Evolutionary conservation across 2,888 invertebrate genomes (phyloP).

Genomic region (Apodemia zela): DNA sequence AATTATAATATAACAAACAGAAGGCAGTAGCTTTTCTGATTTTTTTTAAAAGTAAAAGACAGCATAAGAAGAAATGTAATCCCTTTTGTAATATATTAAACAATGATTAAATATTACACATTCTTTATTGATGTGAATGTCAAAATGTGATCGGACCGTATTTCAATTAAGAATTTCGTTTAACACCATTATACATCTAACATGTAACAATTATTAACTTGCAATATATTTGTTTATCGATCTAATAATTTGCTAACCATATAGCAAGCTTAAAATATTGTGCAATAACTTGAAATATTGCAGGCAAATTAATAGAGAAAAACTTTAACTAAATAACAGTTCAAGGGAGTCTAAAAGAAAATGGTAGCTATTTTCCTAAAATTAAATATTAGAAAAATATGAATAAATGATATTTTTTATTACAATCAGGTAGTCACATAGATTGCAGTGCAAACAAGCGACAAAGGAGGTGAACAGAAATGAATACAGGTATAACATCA

Average conservation of each 20-base stretch:
- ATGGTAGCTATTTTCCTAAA: not conserved
- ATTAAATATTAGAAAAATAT: not conserved
- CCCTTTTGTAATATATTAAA: too few species aligned
- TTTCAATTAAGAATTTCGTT: not conserved
- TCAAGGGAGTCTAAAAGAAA: not conserved
- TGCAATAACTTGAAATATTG: constrained; percentile 4
- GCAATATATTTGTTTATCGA: not conserved
- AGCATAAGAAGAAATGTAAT: too few species aligned
- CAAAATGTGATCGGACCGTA: too few species aligned
- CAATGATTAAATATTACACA: too few species aligned
- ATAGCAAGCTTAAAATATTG: constrained; percentile 6
- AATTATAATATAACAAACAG: too few species aligned
- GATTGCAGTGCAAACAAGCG: constrained; percentile 21
- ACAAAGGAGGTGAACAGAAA: constrained; percentile 19
- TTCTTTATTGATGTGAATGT: too few species aligned
- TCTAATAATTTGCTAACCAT: not conserved
- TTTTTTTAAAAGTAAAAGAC: too few species aligned
- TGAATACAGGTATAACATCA: constrained; percentile 17
- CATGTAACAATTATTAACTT: constrained; percentile 8
- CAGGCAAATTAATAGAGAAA: constrained; percentile 4
- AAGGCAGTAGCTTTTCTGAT: too few species aligned
- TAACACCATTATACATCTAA: constrained; percentile 8
- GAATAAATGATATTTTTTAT: not conserved
- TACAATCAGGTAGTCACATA: not conserved
- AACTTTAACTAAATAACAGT: not conserved